Base-by-base conservation (phyloP, 2,113 vertebrate genomes). In the Melanerpes aurifrons region DNA sequence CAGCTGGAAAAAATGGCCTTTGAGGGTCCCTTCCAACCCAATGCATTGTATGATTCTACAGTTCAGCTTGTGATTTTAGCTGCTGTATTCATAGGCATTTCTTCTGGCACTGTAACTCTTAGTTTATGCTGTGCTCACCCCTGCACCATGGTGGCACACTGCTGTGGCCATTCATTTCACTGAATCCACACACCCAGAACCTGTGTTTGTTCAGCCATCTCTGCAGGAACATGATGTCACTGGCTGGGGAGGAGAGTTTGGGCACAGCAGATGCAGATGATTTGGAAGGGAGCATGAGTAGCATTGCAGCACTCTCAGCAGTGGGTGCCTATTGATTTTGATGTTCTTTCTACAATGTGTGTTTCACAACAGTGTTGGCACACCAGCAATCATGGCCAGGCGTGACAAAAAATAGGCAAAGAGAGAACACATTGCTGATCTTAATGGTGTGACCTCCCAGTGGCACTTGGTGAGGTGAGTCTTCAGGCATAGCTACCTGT, bases 191-290 rank as follows among this genome's bases (percentile, higher is more conserved):
- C 17, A n/a, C 11, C 47, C 26, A 28, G 53, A 16, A 43, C 54
- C 18, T n/a, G 26, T 59, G 18, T 74, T 53, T 64, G 58, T 81
- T 88, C 66, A 84, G 57, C 66, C 20, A 2, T 45, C 50, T 72
- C 86, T 78, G 62, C 74, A 78, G 32, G n/a, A 75, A 48, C 26
- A 4, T 45, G 20, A 15, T 84, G 28, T 53, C 73, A 14, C 10
- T 43, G 58, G 21, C 37, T 43, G 19, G 28, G 45, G 56, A 77
- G 53, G 80, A 57, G 31, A 47, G 4, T 61, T 89, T 54, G 57
- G 63, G 54, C 22, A 10, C 0, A 0, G 32, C 57, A 35, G 31
- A n/a, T 85, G 63, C 63, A 72, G 47, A 14, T 29, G 32, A 50
- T 80, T 75, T 22, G 56, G 50, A 84, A 72, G 37, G 56, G 19